Conservation (phyloP, 2,113 vertebrate genomes). For the Rhea pennata region DNA sequence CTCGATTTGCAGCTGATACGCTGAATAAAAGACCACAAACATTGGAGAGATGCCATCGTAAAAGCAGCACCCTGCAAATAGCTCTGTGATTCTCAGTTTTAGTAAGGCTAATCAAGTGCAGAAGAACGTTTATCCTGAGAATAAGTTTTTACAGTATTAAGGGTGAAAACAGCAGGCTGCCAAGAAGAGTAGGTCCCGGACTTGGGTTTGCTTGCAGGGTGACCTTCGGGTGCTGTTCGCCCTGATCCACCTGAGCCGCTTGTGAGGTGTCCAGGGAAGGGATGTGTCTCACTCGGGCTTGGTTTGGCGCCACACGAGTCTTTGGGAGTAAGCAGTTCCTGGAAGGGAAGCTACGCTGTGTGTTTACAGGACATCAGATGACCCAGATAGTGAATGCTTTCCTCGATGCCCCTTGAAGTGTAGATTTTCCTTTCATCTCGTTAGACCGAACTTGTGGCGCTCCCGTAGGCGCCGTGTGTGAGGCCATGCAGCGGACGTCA, state of each 20-base stretch:
- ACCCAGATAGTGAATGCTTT: neutral
- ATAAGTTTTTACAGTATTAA: neutral
- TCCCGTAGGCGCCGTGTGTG: neutral
- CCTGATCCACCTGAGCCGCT: neutral
- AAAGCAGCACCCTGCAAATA: neutral
- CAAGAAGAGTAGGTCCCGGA: neutral
- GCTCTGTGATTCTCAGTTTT: neutral
- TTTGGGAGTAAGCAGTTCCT: neutral
- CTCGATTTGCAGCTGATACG: neutral
- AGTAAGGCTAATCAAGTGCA: neutral
- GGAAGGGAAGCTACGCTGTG: neutral
- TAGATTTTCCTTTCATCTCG: neutral
- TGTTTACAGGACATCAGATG: neutral
- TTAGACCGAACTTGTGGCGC: accelerated
- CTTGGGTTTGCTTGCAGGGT: neutral
- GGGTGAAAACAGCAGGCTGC: neutral
- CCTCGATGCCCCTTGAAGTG: constrained; percentile 5
- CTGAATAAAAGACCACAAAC: neutral
- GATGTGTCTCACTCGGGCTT: neutral
- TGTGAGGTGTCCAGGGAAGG: neutral
- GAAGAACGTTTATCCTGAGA: neutral
- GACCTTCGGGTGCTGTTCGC: neutral
- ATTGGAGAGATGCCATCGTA: neutral
- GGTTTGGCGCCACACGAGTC: neutral
- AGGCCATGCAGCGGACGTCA: accelerated